These are phyloP conservation scores for Dermatemys mawii DNA, from an alignment of 2,113 vertebrate species.

Conservation along the genomic window DNA sequence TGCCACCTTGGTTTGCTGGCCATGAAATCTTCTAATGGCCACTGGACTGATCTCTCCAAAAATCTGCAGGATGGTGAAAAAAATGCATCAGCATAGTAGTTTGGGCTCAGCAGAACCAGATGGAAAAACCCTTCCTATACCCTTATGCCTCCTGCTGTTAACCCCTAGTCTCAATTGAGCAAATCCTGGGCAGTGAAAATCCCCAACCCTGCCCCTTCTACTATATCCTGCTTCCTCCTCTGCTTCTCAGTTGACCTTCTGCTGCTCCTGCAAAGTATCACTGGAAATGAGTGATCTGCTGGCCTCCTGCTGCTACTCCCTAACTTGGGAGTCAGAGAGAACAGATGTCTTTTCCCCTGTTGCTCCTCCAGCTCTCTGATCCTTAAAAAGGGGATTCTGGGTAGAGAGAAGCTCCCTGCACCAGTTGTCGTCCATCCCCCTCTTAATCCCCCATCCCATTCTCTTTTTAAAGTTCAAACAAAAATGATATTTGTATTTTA, in stretches of 20 bases:
- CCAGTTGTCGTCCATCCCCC: too few species aligned
- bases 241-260: not conserved
- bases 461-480: not conserved
- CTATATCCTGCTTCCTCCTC: not conserved
- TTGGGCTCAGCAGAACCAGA: not conserved
- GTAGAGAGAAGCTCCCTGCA: not conserved
- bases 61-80: not conserved
- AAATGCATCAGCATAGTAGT: not conserved
- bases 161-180: not conserved
- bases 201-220: not conserved
- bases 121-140: not conserved
- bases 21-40: not conserved
- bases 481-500: not conserved
- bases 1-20: not conserved
- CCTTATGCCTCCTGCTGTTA: not conserved
- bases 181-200: not conserved
- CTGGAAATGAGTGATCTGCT: not conserved
- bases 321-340: not conserved
- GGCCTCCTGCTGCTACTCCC: too few species aligned
- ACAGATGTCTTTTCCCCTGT: not conserved
- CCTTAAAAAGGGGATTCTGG: not conserved
- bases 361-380: not conserved
- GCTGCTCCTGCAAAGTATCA: not conserved
- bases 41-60: not conserved
- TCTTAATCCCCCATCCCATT: too few species aligned